Base-by-base conservation (phyloP, 1,140 invertebrate genomes). In the Helicoverpa armigera region DNA sequence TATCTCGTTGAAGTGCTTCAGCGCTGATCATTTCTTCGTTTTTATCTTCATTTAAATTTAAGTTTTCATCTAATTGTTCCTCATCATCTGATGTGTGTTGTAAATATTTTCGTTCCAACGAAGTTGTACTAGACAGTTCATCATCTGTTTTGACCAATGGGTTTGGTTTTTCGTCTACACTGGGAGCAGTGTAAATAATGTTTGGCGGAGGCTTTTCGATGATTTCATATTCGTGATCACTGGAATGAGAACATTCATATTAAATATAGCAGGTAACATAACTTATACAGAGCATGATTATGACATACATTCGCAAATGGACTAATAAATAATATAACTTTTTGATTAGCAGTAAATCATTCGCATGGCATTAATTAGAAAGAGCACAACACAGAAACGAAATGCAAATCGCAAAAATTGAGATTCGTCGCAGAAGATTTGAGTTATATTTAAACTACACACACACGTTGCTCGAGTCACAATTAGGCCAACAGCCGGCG, bases 161-260 rank as follows among this genome's bases (percentile, higher is more conserved):
- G 31, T 72, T 86, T 65, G 89, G 80, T 72, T 89, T 92, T 82
- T 93, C 88, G 63, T 90, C 89, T 77, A 89, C 82, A 85, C 87
- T 92, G 48, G 90, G 90, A 53, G 87, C 79, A 11, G 90, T 91
- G 83, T 89, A 94, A 78, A 89, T 87, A 79, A 93, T 91, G 83
- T 93, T 91, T 65, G 90, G 90, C 23, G 88, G 82, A 65, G 95
- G 95, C 75, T 95, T 95, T 86, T 96, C 95, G 87, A 98, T 96
- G 82, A 97, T 97, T 95, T 98, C 98, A 95, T 98, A 98, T 92
- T 98, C 97, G 96, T 98, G 98, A 96, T 98, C 98, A 96, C 97
- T 98, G 95, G 86, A 96, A 96, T 77, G 51, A 48, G 1, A 63
- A 69, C 16, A 69, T 54, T 77, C 72, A 74, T 48, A 69, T 75